Evolutionary conservation across 2,797 vertebrate species (phyloP), one percentile per base, ranked within the genome.

Genomic region (Microchirus variegatus): DNA sequence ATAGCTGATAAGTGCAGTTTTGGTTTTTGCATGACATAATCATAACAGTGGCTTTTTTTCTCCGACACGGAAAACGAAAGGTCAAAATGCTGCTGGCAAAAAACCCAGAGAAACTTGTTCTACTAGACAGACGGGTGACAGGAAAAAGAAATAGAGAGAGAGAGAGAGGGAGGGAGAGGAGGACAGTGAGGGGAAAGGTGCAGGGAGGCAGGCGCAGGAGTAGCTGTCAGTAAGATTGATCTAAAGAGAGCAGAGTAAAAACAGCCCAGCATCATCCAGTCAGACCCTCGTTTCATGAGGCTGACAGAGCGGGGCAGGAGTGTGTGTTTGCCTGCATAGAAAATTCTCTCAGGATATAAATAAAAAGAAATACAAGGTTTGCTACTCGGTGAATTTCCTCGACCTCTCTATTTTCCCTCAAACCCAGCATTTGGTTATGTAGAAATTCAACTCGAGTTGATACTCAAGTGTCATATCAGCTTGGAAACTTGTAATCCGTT

Each of bases 181-280:
- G 14, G 11, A 18, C 0, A n/a, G 53, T 49, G 10, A 11, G 13
- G 15, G 48, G 49, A 47, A 64, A 53, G 61, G 18, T 60, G 53
- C 52, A 59, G 22, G 49, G 55, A 53, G 70, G 63, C 38, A 3
- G 50, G 26, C 11, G 31, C n/a, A 4, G 64, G 67, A 64, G 67
- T 48, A 51, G 78, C 68, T 56, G 80, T 69, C 42, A 45, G 43
- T 77, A 66, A 85, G 78, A 86, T 59, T 82, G 84, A 88, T 89
- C 82, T 75, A 81, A 80, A 58, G 69, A 80, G 78, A 78, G 80
- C 72, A 76, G 61, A 66, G 71, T 49, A 80, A 75, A 44, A 72
- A 85, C 82, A 80, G 73, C 42, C 57, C 9, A 52, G 63, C 73
- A 74, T 78, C 81, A 67, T 83, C 80, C 70, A 77, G 84, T 85